phyloP scores from a whole-genome alignment of 2,888 invertebrate species.

The Seladonia tumulorum region DNA sequence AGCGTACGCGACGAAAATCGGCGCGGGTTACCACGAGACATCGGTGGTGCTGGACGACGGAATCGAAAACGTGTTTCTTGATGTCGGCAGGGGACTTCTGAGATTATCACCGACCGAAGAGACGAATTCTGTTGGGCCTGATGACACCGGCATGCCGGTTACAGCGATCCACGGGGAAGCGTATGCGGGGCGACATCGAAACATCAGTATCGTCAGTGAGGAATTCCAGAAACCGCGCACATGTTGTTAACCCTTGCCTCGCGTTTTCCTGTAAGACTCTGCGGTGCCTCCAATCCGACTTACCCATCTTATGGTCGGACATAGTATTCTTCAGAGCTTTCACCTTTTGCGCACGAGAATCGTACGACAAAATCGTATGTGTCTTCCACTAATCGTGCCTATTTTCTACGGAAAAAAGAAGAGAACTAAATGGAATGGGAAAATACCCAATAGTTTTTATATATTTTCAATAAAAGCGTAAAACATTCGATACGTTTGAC shows the following conservation, averaged over 20 bases:
- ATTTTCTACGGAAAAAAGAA: neutral
- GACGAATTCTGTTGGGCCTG: slow-evolving; percentile 21
- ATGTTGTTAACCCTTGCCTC: slow-evolving; percentile 86
- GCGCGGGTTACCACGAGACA: slow-evolving; percentile 93
- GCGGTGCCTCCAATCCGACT: too few relatives aligned
- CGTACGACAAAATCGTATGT: neutral
- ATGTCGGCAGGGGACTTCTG: slow-evolving; percentile 88
- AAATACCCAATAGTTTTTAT: neutral
- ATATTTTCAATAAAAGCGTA: slow-evolving; percentile 24
- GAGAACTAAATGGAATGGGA: neutral
- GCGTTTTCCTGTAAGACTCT: neutral
- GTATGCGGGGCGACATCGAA: slow-evolving; percentile 82
- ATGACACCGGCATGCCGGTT: slow-evolving; percentile 75
- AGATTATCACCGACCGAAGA: slow-evolving; percentile 85
- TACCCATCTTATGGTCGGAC: neutral
- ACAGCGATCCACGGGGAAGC: slow-evolving; percentile 72
- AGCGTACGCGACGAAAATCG: slow-evolving; percentile 91
- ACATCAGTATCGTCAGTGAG: slow-evolving; percentile 89
- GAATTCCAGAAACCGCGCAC: slow-evolving; percentile 83
- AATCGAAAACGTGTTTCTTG: slow-evolving; percentile 90
- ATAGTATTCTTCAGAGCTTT: neutral
- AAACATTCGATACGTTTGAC: neutral
- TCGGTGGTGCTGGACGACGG: slow-evolving; percentile 93
- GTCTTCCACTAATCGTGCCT: neutral
- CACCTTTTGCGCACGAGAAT: neutral